Conservation (phyloP, 2,113 vertebrate genomes). For the Pluvialis apricaria region DNA sequence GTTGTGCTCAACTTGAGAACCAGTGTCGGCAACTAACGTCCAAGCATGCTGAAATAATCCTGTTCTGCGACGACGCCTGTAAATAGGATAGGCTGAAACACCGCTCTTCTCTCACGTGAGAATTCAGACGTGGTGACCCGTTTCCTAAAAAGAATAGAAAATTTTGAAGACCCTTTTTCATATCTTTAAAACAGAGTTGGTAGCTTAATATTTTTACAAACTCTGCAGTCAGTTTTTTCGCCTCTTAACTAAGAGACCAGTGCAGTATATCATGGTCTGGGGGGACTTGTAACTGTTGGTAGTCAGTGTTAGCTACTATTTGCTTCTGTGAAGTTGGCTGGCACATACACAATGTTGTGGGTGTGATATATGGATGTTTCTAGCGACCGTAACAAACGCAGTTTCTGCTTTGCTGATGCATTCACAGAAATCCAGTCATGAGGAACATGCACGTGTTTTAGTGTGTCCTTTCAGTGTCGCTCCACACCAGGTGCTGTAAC, state of each 20-base stretch:
- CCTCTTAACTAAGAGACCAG: not conserved
- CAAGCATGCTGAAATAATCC: not conserved
- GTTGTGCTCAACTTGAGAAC: not conserved
- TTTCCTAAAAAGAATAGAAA: not conserved
- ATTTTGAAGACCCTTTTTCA: not conserved
- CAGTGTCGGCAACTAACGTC: not conserved
- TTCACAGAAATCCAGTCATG: not conserved
- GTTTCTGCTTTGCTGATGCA: not conserved
- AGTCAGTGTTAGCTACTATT: not conserved
- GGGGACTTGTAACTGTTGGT: not conserved
- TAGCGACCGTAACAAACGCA: rapidly evolving
- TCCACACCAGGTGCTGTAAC: not conserved
- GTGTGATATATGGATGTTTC: not conserved
- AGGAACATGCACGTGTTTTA: not conserved
- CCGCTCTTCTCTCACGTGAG: not conserved
- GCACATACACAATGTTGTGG: not conserved
- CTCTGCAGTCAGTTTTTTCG: not conserved
- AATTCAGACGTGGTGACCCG: rapidly evolving
- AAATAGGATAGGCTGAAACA: not conserved
- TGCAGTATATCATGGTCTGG: not conserved
- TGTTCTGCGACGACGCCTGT: not conserved
- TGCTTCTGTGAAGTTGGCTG: not conserved
- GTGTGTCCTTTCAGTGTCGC: not conserved
- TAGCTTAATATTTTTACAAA: not conserved
- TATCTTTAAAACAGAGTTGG: not conserved